Conservation (phyloP, 1,140 invertebrate genomes). For the Armadillidium nasatum region DNA sequence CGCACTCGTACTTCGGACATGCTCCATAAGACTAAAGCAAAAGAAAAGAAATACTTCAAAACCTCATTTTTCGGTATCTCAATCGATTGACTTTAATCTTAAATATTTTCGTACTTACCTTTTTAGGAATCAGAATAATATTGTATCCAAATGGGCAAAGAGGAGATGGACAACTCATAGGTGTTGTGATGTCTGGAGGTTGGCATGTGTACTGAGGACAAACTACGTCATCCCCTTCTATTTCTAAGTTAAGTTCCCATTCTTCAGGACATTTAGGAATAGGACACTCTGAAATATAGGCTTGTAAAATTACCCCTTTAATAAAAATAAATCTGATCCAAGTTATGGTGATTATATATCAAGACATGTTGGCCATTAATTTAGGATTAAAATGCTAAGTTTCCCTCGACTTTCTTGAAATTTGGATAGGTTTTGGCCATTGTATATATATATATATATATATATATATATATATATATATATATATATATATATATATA, state of each 20-base stretch:
- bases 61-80: neutral
- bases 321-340: no score
- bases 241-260: constrained; percentile 28
- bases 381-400: no score
- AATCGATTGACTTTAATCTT: no score
- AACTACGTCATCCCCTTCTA: constrained; percentile 8
- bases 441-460: constrained; percentile 5
- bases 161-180: constrained; percentile 37
- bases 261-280: constrained; percentile 36
- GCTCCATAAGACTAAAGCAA: constrained; percentile 21
- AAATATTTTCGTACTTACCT: constrained; percentile 13
- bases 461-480: constrained; percentile 6
- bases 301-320: no score
- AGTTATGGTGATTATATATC: no score
- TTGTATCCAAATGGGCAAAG: constrained; percentile 30
- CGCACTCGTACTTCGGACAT: constrained; percentile 45
- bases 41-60: constrained; percentile 5
- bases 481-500: constrained; percentile 6
- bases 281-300: constrained; percentile 24
- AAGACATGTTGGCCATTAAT: no score
- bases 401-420: no score
- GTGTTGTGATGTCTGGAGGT: constrained; percentile 26
- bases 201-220: constrained; percentile 36
- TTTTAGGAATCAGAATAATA: constrained; percentile 28
- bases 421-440: no score